Base-by-base conservation (phyloP, 2,113 vertebrate species). In the Callocephalon fimbriatum region DNA sequence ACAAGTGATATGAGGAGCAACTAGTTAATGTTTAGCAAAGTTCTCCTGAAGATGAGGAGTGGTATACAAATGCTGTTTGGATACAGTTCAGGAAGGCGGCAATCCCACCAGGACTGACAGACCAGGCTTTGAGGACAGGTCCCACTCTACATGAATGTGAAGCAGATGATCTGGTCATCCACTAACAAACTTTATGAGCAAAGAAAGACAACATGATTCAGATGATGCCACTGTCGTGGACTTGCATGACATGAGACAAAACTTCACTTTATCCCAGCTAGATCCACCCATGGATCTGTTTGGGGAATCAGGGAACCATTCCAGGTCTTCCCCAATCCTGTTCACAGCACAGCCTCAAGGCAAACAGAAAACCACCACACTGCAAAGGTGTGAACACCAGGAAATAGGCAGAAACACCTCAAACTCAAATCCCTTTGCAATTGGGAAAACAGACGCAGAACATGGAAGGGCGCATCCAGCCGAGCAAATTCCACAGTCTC, bases 201-300 rank as follows among this genome's bases (percentile, higher is more conserved):
- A 58, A 45, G 77, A 51, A 68, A 37, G 11, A 6, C 11, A 3
- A 10, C 2, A 0, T 0, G 2, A 23, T 72, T 53, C 25, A 17
- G 67, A 47, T 22, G 67, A 51, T 35, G n/a, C 9, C 8, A 2
- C 31, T 23, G 29, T 48, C 1, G 0, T 2, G 25, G 42, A 44
- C 15, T 65, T 1, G 0, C 3, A 0, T 11, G 12, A 31, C 25
- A 9, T 0, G 8, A 7, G 32, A 9, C 27, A 21, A 51, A 73
- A 23, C 65, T 54, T n/a, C 31, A 17, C 50, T 14, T 63, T 5
- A 25, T 23, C 38, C 54, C 63, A 59, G 37, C 18, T 10, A 26
- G 37, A 53, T 17, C 65, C 59, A 48, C 18, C 44, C 18, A 3
- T 8, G 35, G 45, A 29, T 50, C 67, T 12, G 18, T n/a, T 32